Evolutionary conservation across 2,888 invertebrate genomes (phyloP), one percentile per base, ranked within the genome.

Genomic region (Synergus umbraculus): DNA sequence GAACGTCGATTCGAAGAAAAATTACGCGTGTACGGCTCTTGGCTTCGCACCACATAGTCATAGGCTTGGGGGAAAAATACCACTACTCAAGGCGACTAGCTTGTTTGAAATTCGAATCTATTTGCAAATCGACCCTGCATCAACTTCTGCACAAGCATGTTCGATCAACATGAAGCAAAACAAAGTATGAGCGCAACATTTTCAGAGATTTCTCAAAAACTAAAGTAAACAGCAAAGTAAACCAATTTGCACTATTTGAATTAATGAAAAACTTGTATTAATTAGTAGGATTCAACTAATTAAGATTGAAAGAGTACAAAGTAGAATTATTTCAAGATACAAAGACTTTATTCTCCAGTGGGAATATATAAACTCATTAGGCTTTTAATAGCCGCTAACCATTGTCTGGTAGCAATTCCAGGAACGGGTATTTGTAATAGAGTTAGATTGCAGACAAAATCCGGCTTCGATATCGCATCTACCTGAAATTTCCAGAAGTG

Each of bases 41-140:
- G 15, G 22, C 41, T 41, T 65, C 65, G 41, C 65, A 41, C 65
- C 65, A 41, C 15, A 43, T 41, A 65, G 37, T 15, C n/a, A 65
- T 41, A 41, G 37, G 65, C 41, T 65, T 64, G 13, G 29, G 9
- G 12, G n/a, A 66, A 65, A 66, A 66, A 43, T 29, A 29, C n/a
- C 18, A 44, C 41, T 66, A 43, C 43, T 66, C 44, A 67, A 44
- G 44, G 67, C 44, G 46, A 67, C 67, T 18, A 67, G 67, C 67
- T 44, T 67, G 22, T 46, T 67, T 67, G 46, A 67, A 67, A 67
- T 67, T 67, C 67, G 67, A 67, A 67, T 67, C 67, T 67, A 46
- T 67, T 67, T 67, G 44, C 67, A 67, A 67, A 67, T 67, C 67
- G 67, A 67, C 46, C 44, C 44, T 8, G 18, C 18, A 46, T 67